Percentiles rank a stretch among this genome's conserved stretches.
phyloP scores from a whole-genome alignment of 2,888 invertebrate genomes.

The Calameuta filiformis region DNA sequence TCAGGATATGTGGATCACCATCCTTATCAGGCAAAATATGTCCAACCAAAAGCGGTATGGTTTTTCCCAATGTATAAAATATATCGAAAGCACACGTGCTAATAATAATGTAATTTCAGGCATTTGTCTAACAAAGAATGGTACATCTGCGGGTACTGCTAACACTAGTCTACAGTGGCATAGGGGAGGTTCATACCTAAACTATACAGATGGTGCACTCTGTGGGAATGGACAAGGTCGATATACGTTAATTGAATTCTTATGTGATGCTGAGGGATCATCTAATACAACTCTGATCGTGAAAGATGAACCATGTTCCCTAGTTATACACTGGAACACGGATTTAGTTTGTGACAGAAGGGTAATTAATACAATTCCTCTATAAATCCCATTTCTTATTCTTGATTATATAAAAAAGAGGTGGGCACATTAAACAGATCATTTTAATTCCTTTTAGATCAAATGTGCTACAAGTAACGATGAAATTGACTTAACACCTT shows the following conservation, averaged over 20 bases:
- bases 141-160: slow-evolving; percentile 44
- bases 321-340: slow-evolving; percentile 51
- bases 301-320: slow-evolving; percentile 42
- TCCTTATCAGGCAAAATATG: background rate
- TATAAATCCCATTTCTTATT: slow-evolving; percentile 11
- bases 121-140: slow-evolving; percentile 39
- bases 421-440: background rate
- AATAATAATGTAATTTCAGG: slow-evolving; percentile 36
- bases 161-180: slow-evolving; percentile 54
- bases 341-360: slow-evolving; percentile 45
- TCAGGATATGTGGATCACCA: slow-evolving; percentile 46
- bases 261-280: slow-evolving; percentile 44
- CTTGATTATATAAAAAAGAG: slow-evolving; percentile 11
- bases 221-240: slow-evolving; percentile 38
- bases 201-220: slow-evolving; percentile 54
- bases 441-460: slow-evolving; percentile 27
- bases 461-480: slow-evolving; percentile 43
- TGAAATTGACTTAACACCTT: slow-evolving; percentile 40
- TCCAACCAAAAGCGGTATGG: background rate
- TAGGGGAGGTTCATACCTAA: slow-evolving; percentile 54
- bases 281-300: slow-evolving; percentile 36
- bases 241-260: slow-evolving; percentile 51
- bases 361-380: slow-evolving; percentile 26
- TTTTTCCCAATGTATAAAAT: background rate
- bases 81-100: background rate